These are phyloP conservation scores for Anhinga rufa DNA, from an alignment of 2,113 vertebrate species.

Conservation along the genomic window DNA sequence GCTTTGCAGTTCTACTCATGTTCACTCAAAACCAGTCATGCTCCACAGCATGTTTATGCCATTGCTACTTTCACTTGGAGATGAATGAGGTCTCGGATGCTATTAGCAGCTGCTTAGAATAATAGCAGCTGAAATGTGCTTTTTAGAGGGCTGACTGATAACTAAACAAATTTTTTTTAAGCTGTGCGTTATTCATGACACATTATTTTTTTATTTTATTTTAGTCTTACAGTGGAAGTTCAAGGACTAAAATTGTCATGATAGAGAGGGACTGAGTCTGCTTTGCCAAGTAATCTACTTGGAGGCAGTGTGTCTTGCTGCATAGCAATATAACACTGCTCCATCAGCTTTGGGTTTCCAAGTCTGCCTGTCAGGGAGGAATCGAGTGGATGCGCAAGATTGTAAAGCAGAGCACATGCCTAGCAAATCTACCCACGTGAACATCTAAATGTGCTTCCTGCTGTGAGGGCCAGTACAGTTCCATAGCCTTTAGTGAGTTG, in stretches of 20 bases:
- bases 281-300: not conserved
- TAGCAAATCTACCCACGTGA: not conserved
- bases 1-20: not conserved
- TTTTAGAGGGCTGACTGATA: not conserved
- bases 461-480: not conserved
- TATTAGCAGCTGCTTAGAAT: constrained; percentile 23
- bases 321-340: not conserved
- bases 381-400: not conserved
- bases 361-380: not conserved
- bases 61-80: not conserved
- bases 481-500: not conserved
- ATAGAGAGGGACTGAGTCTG: not conserved
- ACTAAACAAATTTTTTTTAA: not conserved
- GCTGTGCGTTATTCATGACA: not conserved
- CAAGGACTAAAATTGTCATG: constrained; percentile 4
- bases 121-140: not conserved
- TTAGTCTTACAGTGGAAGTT: not conserved
- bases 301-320: not conserved
- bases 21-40: not conserved
- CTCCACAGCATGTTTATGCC: not conserved
- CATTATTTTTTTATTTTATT: not conserved
- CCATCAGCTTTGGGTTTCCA: not conserved
- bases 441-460: not conserved
- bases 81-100: constrained; percentile 9
- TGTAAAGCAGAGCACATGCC: not conserved